Percentiles rank a stretch among this genome's conserved stretches.
phyloP scores from a whole-genome alignment of 2,113 vertebrate genomes.

The Triplophysa tibetana region DNA sequence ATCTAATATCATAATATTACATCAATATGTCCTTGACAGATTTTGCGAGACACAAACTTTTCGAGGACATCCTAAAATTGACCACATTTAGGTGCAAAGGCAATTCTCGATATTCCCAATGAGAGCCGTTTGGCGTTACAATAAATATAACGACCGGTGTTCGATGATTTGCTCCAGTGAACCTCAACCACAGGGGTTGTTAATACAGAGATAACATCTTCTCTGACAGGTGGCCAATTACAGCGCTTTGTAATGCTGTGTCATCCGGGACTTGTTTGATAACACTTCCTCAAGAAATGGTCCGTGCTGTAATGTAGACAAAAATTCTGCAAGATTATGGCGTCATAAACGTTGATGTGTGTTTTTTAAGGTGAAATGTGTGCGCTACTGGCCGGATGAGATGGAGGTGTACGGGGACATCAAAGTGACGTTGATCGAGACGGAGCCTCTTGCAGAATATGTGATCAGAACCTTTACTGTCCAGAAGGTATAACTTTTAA shows the following conservation, averaged over 20 bases:
- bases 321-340: not conserved
- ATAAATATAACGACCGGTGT: slow-evolving; percentile 32
- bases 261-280: slow-evolving; percentile 39
- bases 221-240: slow-evolving; percentile 44
- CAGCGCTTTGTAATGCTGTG: slow-evolving; percentile 30
- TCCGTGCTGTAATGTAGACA: slow-evolving; percentile 8
- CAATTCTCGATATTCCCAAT: not conserved
- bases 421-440: slow-evolving; percentile 95
- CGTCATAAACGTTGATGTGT: not conserved
- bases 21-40: too few relatives aligned
- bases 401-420: slow-evolving; percentile 94
- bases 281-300: slow-evolving; percentile 26
- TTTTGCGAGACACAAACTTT: not conserved
- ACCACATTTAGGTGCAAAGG: not conserved
- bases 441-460: slow-evolving; percentile 93
- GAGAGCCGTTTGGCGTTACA: slow-evolving; percentile 17
- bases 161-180: slow-evolving; percentile 29
- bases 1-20: too few relatives aligned
- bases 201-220: slow-evolving; percentile 40
- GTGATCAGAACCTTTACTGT: slow-evolving; percentile 96
- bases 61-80: slow-evolving; percentile 11
- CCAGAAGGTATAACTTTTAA: slow-evolving; percentile 82
- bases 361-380: slow-evolving; percentile 88
- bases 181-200: slow-evolving; percentile 10
- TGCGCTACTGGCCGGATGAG: slow-evolving; percentile 97